Evolutionary conservation across 2,888 invertebrate genomes (phyloP), one percentile per base, ranked within the genome.

Genomic region (Drosophila demipolita): DNA sequence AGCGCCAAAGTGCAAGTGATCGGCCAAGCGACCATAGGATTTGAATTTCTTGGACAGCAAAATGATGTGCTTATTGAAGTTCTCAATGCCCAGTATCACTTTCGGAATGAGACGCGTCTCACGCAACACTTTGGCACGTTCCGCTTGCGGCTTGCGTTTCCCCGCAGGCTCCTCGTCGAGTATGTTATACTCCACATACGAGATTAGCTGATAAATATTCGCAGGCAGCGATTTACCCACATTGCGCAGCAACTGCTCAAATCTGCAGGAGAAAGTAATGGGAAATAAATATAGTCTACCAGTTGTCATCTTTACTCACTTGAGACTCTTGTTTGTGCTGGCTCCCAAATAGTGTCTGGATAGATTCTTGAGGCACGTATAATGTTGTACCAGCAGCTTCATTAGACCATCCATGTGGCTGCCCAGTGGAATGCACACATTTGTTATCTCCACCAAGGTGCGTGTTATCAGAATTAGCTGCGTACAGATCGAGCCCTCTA

Each of bases 71-170:
- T 94, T 95, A 68, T 94, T 94, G 78, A 95, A 95, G 77, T 94
- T 94, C 91, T 96, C 96, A 54, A 95, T 94, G 82, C 94, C 95
- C 72, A 94, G 94, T 32, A 96, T 94, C 0, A 95, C 93, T 83
- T 94, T 94, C 3, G 96, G 96, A 84, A 96, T 95, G 33, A 94
- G 91, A 80, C 94, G 94, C 0, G 95, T 95, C 91, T 95, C 95
- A 42, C 94, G 93, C 38, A 95, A 89, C 29, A 95, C 94, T 91
- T 94, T 95, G 11, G 93, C 94, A 59, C 93, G 92, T 66, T 93
- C 93, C 0, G 92, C 92, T 48, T 92, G 87, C 0, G 92, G 91
- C 74, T 94, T 94, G n/a, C 87, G 78, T 55, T 91, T 93, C 17
- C 91, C 92, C 1, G 70, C 36, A 23, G 75, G 71, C 69, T 73